Evolutionary conservation across 2,797 vertebrate species (phyloP), one percentile per base, ranked within the genome.

Genomic region (Leuciscus waleckii): DNA sequence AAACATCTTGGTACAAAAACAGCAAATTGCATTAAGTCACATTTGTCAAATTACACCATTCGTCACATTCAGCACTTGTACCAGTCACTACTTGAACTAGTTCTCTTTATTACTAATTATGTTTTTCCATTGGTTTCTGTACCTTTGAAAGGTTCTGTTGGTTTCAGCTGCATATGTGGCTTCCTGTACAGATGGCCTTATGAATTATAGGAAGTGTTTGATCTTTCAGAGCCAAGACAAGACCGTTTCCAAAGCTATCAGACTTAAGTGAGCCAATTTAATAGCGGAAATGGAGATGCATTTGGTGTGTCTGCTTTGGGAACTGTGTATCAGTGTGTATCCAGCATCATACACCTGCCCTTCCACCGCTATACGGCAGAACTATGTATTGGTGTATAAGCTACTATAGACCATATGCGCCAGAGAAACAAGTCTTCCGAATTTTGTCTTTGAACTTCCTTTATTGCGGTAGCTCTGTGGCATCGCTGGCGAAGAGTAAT

Each of bases 221-320:
- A 90, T 91, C 87, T 87, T 89, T 89, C 88, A 85, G 85, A 91
- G 91, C 79, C 13, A 81, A 89, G 85, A 71, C 85, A 54, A 89
- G 85, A 71, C 85, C 32, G 86, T 92, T 92, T 85, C 85, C 89
- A 90, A 91, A 91, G 89, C 92, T 56, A 88, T 93, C 91, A 90
- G 91, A 88, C 92, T 86, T 87, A 89, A 91, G 90, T 91, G 91
- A 88, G 91, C 92, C 85, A 93, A 91, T 90, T 89, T 91, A 91
- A 93, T 92, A 90, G 93, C 89, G 92, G 88, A 93, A 88, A 94
- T 93, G 91, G 90, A 94, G 93, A 94, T 93, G 90, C 74, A 84
- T 78, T 84, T 77, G n/a, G 74, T 58, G 82, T 78, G 74, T 84
- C 73, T 84, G 81, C 81, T 83, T 75, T 37, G 41, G 21, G 39